Percentiles rank a stretch among this genome's conserved stretches.
Conservation (phyloP, 2,113 vertebrate species). For the Recurvirostra avosetta region DNA sequence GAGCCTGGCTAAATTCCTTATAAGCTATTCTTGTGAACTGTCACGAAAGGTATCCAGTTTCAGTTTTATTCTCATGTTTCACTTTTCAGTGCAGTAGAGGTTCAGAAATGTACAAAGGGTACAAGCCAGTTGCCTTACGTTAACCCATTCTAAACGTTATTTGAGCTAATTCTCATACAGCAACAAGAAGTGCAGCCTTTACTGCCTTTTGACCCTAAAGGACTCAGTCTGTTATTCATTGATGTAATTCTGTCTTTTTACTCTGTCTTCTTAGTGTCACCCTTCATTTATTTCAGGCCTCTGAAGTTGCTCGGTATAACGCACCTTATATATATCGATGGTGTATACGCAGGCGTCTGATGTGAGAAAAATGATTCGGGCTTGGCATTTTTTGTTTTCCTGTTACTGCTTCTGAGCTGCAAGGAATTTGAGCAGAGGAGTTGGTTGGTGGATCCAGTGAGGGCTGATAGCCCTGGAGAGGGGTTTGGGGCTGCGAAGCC, state of each 20-base stretch:
- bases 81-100: not conserved
- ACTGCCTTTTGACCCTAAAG: not conserved
- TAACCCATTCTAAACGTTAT: not conserved
- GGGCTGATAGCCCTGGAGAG: not conserved
- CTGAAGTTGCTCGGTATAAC: not conserved
- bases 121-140: not conserved
- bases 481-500: rapidly evolving
- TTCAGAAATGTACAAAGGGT: not conserved
- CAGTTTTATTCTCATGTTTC: not conserved
- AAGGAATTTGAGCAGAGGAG: not conserved
- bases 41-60: not conserved
- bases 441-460: not conserved
- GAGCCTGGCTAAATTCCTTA: not conserved
- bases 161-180: not conserved
- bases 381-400: not conserved
- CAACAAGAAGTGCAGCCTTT: not conserved
- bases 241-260: not conserved
- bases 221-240: not conserved
- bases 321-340: not conserved
- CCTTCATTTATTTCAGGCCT: not conserved
- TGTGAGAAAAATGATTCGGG: not conserved
- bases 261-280: not conserved
- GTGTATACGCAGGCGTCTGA: not conserved
- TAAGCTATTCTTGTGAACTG: not conserved
- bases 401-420: not conserved